Base-by-base conservation (phyloP, 1,140 invertebrate species). In the Eriosoma lanigerum region DNA sequence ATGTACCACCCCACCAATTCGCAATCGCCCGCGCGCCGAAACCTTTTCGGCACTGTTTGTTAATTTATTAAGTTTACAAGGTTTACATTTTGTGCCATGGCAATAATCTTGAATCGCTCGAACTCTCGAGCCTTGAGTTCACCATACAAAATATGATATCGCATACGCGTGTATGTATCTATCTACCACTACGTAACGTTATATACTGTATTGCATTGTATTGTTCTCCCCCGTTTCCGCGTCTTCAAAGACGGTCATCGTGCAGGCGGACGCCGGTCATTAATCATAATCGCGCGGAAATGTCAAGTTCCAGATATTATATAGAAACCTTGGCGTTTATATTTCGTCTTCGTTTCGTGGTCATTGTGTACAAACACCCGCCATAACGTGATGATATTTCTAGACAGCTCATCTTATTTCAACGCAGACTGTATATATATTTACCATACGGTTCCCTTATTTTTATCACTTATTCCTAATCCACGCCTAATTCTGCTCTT, bases 101-200 rank as follows among this genome's bases (percentile, higher is more conserved):
- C 66, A 70, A 50, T 50, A 50, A 50, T 70, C 46, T 70, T 48
- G 21, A 70, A 44, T 70, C 66, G 44, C n/a, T n/a, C 46, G 44
- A 70, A 70, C 66, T 70, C 48, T n/a, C n/a, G n/a, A n/a, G 66
- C 66, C 66, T 70, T 52, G 68, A 72, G 46, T 72, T 50, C 24
- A 29, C 50, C 38, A 21, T 32, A 32, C 17, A 60, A 3, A 13
- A 21, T 66, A 44, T 38, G 38, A 32, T 44, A n/a, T 38, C 3
- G 8, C 8, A 38, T 38, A 38, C n/a, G n/a, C n/a, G n/a, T n/a
- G n/a, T n/a, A n/a, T n/a, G n/a, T n/a, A n/a, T n/a, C n/a, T n/a
- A n/a, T n/a, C n/a, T n/a, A n/a, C n/a, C n/a, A n/a, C n/a, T n/a
- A n/a, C n/a, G 32, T 38, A 38, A 38, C 8, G 8, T 38, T 38